Base-by-base conservation (phyloP, 2,113 vertebrate species). In the Acinonyx jubatus region DNA sequence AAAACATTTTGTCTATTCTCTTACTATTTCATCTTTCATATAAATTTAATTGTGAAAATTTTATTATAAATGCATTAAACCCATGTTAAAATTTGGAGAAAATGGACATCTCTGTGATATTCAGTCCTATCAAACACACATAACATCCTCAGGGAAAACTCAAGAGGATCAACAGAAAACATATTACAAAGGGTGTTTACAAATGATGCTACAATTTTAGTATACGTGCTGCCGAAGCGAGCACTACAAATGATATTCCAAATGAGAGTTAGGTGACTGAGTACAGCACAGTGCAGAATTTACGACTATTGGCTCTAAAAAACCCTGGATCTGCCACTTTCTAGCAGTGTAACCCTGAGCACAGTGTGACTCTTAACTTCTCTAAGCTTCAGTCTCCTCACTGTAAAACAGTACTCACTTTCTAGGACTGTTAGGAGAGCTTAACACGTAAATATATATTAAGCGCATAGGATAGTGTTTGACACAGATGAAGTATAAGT, bases 51-150 rank as follows among this genome's bases (percentile, higher is more conserved):
- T 90, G 23, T 88, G n/a, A 66, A 55, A 38, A 25, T 91, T 74
- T 76, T 81, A 85, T 27, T 91, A 61, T 48, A 68, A 86, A 87
- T 52, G 12, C 15, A 89, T 95, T 95, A 66, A 89, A 55, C 7
- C 31, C 29, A 76, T 48, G 52, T 95, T 94, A 79, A 84, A 84
- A 84, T 95, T 29, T 68, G 36, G 55, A 91, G 66, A 86, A 93
- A 93, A 87, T 7, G 50, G 38, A 61, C 38, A 74, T 81, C 36
- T 85, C 11, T 85, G 73, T 48, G 57, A 81, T 81, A 74, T 36
- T 86, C n/a, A 55, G 19, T 63, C 33, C 4, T 52, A 94, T 36
- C 11, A 94, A 89, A 63, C 74, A 57, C 16, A 85, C 66, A 48
- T 33, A 79, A 1, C 45, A 92, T 61, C 55, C 16, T 15, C 50